Evolutionary conservation across 2,888 invertebrate species (phyloP), one percentile per base, ranked within the genome.

Genomic region (Meta bourneti): DNA sequence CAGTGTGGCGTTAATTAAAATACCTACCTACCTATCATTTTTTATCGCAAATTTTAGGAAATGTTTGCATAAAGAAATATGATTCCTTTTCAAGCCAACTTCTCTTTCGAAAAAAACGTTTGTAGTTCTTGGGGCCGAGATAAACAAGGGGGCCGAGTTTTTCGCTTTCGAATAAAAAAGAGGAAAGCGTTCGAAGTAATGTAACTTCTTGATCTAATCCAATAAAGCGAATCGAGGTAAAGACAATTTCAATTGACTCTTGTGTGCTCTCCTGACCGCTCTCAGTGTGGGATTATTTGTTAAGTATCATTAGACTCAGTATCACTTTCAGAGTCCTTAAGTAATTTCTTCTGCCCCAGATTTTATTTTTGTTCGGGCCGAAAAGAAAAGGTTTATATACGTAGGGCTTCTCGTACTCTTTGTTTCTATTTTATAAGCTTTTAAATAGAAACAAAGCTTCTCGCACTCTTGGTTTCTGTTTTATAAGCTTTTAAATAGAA

Each of bases 201-300:
- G 77, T 51, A n/a, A 9, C 20, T 78, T 78, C 19, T 52, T 19
- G n/a, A n/a, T n/a, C n/a, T 78, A 78, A 78, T 78, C 51, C 77
- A n/a, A 78, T 52, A 78, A 16, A 51, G 51, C 4, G 20, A 51
- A n/a, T 19, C 51, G 11, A 19, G 51, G n/a, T 8, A 78, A 78
- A 52, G 51, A 7, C 77, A 78, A 51, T 78, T 78, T 78, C 77
- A 51, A 78, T 78, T 78, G 19, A 51, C 16, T 5, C 61, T 61
- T 61, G 34, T 34, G 1, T 34, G 34, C 1, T 4, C 61, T 61
- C 16, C 16, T 9, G 13, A 61, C 11, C 61, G 16, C 61, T 61
- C 8, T 61, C 61, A 9, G 61, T 8, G 61, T 61, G 7, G 11
- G 61, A 61, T 61, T 61, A 61, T 61, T 61, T 61, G 61, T 61